These are phyloP conservation scores for Drosophila mimica DNA, from an alignment of 2,888 invertebrate genomes.

Conservation along the genomic window DNA sequence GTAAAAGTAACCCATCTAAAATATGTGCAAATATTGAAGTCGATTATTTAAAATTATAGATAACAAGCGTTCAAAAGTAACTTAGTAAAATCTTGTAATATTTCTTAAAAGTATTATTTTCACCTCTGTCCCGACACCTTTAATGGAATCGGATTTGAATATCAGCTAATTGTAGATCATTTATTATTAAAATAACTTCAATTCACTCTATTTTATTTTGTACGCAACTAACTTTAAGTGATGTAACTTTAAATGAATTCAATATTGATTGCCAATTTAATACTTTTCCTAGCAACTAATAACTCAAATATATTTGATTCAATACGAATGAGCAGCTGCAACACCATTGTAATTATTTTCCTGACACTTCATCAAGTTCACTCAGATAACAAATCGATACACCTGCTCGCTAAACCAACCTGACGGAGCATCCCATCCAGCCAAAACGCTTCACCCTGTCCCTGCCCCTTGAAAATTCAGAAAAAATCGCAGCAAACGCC, in stretches of 20 bases:
- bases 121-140: neutral
- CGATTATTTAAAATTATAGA: neutral
- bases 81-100: too few relatives aligned
- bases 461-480: constrained; percentile 1
- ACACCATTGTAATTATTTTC: constrained; percentile 15
- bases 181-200: neutral
- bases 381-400: constrained; percentile 50
- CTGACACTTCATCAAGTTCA: constrained; percentile 51
- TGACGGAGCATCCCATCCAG: constrained; percentile 14
- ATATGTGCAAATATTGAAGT: neutral
- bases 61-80: neutral
- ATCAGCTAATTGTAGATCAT: neutral
- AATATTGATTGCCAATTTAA: neutral
- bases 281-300: neutral
- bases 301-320: neutral
- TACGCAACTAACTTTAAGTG: neutral
- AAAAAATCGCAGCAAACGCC: constrained; percentile 40
- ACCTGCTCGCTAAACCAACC: constrained; percentile 36
- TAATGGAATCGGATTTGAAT: neutral
- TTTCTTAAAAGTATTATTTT: neutral
- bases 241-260: neutral
- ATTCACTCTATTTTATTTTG: neutral
- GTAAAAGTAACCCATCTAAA: neutral
- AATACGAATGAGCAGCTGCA: constrained; percentile 9
- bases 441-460: neutral